Percentiles rank a stretch among this genome's conserved stretches.
phyloP scores from a whole-genome alignment of 2,888 invertebrate species.

The Ophion obscuratus region DNA sequence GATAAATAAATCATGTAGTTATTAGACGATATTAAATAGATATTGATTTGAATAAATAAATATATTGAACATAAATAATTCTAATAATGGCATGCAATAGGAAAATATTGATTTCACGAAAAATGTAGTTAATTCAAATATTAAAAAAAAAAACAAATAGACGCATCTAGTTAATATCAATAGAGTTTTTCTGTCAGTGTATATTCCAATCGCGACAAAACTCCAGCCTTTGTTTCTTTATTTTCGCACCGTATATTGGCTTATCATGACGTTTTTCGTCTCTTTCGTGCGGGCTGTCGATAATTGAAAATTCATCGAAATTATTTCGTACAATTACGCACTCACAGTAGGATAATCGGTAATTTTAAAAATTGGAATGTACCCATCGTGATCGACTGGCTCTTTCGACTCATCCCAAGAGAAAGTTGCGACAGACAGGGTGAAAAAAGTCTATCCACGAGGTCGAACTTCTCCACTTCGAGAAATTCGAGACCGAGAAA shows the following conservation, averaged over 20 bases:
- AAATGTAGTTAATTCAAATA: no score
- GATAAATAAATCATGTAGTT: no score
- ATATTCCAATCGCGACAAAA: background rate
- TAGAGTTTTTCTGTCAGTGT: no score
- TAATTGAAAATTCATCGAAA: slow-evolving; percentile 21
- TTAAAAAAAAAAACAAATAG: no score
- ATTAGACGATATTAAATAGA: no score
- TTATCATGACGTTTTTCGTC: background rate
- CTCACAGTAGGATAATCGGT: background rate
- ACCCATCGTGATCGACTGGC: background rate
- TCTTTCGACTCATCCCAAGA: background rate
- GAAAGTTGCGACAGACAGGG: background rate
- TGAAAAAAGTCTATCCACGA: background rate
- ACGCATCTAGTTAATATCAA: no score
- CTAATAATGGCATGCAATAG: no score
- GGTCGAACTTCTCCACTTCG: slow-evolving; percentile 36
- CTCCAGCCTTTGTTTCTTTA: no score
- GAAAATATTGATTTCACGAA: no score
- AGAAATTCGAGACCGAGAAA: slow-evolving; percentile 49
- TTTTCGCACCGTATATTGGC: background rate
- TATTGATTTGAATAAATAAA: no score
- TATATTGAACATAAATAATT: no score
- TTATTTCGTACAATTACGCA: background rate
- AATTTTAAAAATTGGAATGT: slow-evolving; percentile 14
- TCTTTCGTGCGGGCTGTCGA: background rate